Base-by-base conservation (phyloP, 2,888 invertebrate species). In the Notodonta ziczac region DNA sequence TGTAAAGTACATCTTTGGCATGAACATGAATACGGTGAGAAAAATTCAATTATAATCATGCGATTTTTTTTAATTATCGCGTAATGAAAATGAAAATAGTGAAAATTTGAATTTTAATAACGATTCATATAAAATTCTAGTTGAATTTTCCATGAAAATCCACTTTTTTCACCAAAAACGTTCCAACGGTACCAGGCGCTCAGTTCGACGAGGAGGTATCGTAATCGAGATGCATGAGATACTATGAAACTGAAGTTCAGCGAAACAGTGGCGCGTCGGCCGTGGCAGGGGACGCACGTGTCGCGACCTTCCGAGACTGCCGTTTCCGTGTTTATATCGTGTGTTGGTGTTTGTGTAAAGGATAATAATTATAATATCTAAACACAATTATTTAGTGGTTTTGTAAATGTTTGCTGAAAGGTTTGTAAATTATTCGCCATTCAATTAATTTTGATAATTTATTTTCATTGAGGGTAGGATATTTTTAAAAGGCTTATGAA, bases 221-320 rank as follows among this genome's bases (percentile, higher is more conserved):
- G 70, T 76, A 72, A 67, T 77, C 76, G 84, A 86, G 89, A 89
- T 89, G 87, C 87, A 86, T 78, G 80, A 78, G 80, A 80, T 78
- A 80, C 70, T 65, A 69, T 72, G 74, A 72, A 69, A 75, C 83
- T 81, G 83, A 84, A 83, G 73, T 83, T 75, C 74, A 75, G 76
- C 74, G 65, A 63, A 81, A 74, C 86, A 91, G 93, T 93, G 84
- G 76, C 89, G 88, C 87, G 87, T 78, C 81, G 82, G 76, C 77
- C 85, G 85, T 81, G 81, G 79, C 69, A 77, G 81, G 80, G 67
- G 81, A 73, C 82, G 85, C 83, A 86, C 84, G 91, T 84, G 72
- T 73, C 59, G 65, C 60, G 65, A 66, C 54, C 58, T 60, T 62
- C 62, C 51, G 35, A 67, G 44, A 51, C 56, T 69, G 61, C 66